phyloP scores from a whole-genome alignment of 2,888 invertebrate species.

The Pheosia tremula region DNA sequence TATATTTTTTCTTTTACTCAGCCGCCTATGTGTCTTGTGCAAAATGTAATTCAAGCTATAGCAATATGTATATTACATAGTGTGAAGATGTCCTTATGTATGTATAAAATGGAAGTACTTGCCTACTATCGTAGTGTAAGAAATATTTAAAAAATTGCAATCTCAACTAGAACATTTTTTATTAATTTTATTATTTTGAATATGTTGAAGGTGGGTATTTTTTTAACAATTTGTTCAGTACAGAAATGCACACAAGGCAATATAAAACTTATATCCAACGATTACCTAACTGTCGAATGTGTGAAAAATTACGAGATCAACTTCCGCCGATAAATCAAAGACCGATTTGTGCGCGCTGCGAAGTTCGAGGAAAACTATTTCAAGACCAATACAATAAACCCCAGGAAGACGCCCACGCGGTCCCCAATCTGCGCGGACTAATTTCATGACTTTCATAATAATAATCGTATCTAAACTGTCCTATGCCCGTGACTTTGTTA shows the following conservation, averaged over 20 bases:
- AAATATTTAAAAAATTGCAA: too few species aligned
- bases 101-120: too few species aligned
- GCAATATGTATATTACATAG: too few species aligned
- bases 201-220: too few species aligned
- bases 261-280: not conserved
- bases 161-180: too few species aligned
- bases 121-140: too few species aligned
- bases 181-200: too few species aligned
- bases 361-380: slow-evolving; percentile 8
- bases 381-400: slow-evolving; percentile 8
- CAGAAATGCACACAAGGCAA: not conserved
- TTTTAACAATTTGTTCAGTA: not conserved
- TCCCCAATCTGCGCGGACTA: slow-evolving; percentile 3
- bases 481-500: not conserved
- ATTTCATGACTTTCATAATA: slow-evolving; percentile 6
- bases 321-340: slow-evolving; percentile 7
- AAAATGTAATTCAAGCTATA: not conserved
- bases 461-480: not conserved
- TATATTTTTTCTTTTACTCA: not conserved
- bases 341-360: slow-evolving; percentile 1
- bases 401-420: slow-evolving; percentile 8
- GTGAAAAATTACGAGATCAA: slow-evolving; percentile 6
- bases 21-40: not conserved
- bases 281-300: slow-evolving; percentile 4
- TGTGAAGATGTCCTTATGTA: too few species aligned